Conservation (phyloP, 2,888 invertebrate species). For the Serrognathus titanus region DNA sequence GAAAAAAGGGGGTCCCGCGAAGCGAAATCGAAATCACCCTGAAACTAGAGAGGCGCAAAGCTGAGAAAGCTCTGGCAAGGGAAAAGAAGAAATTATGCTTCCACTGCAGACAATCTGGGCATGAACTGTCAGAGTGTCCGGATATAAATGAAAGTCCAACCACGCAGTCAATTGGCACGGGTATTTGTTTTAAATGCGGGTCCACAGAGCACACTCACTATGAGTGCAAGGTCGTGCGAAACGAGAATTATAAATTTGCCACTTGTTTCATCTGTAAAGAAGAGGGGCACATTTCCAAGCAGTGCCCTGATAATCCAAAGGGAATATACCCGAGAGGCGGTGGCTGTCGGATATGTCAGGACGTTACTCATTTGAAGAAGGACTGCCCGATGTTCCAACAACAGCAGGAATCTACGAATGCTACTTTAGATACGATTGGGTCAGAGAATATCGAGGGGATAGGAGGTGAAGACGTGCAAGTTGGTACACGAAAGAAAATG, state of each 20-base stretch:
- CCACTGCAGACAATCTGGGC: slow-evolving; percentile 76
- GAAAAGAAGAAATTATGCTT: slow-evolving; percentile 72
- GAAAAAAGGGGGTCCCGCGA: slow-evolving; percentile 64
- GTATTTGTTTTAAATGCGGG: slow-evolving; percentile 86
- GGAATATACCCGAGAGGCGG: slow-evolving; percentile 86
- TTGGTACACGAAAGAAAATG: slow-evolving; percentile 9
- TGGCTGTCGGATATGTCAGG: slow-evolving; percentile 77
- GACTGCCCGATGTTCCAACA: slow-evolving; percentile 64
- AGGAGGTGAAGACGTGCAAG: slow-evolving; percentile 23
- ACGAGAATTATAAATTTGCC: slow-evolving; percentile 73
- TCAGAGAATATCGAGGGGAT: slow-evolving; percentile 39
- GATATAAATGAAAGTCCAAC: slow-evolving; percentile 51
- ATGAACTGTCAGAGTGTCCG: slow-evolving; percentile 78
- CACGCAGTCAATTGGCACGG: slow-evolving; percentile 55
- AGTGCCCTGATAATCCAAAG: slow-evolving; percentile 84
- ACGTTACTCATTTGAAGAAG: slow-evolving; percentile 79
- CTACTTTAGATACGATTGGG: slow-evolving; percentile 35
- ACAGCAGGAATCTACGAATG: slow-evolving; percentile 34
- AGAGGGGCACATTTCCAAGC: slow-evolving; percentile 81
- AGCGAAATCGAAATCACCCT: slow-evolving; percentile 64
- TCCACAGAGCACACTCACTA: slow-evolving; percentile 81
- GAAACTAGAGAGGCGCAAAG: slow-evolving; percentile 66
- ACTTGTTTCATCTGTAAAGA: slow-evolving; percentile 86
- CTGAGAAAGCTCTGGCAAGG: slow-evolving; percentile 67
- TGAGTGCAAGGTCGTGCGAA: slow-evolving; percentile 66